Percentiles rank a stretch among this genome's conserved stretches.
phyloP scores from a whole-genome alignment of 1,140 invertebrate species.

The Drosophila lacertosa region DNA sequence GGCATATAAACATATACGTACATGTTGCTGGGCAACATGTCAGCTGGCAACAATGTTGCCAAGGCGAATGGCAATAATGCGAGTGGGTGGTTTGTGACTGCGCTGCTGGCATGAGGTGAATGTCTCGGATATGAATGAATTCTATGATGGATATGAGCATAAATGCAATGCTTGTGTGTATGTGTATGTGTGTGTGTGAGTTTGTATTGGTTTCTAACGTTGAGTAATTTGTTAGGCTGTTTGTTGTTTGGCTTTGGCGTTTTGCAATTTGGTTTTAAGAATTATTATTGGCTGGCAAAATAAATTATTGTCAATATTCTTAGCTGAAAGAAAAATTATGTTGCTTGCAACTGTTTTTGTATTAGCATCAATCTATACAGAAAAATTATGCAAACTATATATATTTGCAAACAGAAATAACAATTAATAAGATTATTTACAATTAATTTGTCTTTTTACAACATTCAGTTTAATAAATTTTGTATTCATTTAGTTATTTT shows the following conservation, averaged over 20 bases:
- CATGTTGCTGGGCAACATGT: constrained; percentile 53
- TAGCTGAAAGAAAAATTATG: constrained; percentile 58
- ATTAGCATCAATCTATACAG: constrained; percentile 28
- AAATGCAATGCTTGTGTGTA: constrained; percentile 13
- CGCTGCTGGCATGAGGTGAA: constrained; percentile 49
- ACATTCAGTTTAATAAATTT: constrained; percentile 63
- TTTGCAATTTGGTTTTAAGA: constrained; percentile 37
- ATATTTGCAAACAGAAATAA: constrained; percentile 40
- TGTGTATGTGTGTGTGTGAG: constrained; percentile 25
- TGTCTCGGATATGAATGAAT: constrained; percentile 57
- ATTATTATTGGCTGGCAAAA: constrained; percentile 34
- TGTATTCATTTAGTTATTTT: constrained; percentile 40
- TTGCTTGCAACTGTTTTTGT: constrained; percentile 55
- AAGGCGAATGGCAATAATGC: constrained; percentile 4
- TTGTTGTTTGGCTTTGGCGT: constrained; percentile 37
- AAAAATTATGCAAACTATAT: constrained; percentile 23
- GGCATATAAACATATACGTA: too few relatives aligned
- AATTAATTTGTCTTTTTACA: constrained; percentile 65
- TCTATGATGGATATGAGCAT: constrained; percentile 42
- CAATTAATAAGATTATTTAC: constrained; percentile 54
- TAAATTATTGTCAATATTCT: constrained; percentile 34
- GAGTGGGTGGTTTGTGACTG: constrained; percentile 54
- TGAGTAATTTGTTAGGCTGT: constrained; percentile 79
- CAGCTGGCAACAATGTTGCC: constrained; percentile 58
- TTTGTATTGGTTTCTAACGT: constrained; percentile 51